phyloP scores from a whole-genome alignment of 1,140 invertebrate species.

The Brachionus rubens region DNA sequence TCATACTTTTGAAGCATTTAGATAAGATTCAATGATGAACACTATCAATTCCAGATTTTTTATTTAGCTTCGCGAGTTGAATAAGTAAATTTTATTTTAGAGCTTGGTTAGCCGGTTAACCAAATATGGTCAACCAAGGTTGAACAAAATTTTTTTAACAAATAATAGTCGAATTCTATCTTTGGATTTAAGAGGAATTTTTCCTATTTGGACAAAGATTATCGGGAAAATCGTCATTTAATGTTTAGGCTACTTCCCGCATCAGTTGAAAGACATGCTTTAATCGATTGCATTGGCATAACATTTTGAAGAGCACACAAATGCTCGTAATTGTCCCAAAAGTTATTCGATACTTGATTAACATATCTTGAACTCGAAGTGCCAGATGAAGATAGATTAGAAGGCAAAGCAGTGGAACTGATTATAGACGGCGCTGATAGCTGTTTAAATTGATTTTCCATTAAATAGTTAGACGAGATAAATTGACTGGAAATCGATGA shows the following conservation, averaged over 20 bases:
- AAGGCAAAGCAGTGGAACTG: not conserved
- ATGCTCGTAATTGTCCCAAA: conserved; percentile 59
- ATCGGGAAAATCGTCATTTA: no score
- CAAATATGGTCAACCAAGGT: no score
- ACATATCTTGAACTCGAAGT: not conserved
- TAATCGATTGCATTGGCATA: conserved; percentile 57
- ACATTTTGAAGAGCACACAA: conserved; percentile 59
- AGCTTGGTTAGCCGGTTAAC: no score
- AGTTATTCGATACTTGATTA: conserved; percentile 49
- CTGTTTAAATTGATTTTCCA: conserved; percentile 29
- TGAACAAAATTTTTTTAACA: no score
- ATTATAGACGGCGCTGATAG: not conserved
- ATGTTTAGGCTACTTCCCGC: conserved; percentile 55
- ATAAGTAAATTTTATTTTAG: no score
- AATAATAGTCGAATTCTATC: no score
- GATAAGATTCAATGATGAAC: no score
- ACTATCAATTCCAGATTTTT: no score
- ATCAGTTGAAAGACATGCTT: conserved; percentile 52
- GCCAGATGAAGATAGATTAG: not conserved
- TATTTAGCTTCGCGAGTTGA: no score
- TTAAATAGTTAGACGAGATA: not conserved
- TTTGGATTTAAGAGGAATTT: no score
- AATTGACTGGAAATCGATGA: not conserved
- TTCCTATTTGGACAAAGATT: no score
- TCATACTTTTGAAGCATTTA: no score